Evolutionary conservation across 2,113 vertebrate species (phyloP), one percentile per base, ranked within the genome.

Genomic region (Gymnogyps californianus): DNA sequence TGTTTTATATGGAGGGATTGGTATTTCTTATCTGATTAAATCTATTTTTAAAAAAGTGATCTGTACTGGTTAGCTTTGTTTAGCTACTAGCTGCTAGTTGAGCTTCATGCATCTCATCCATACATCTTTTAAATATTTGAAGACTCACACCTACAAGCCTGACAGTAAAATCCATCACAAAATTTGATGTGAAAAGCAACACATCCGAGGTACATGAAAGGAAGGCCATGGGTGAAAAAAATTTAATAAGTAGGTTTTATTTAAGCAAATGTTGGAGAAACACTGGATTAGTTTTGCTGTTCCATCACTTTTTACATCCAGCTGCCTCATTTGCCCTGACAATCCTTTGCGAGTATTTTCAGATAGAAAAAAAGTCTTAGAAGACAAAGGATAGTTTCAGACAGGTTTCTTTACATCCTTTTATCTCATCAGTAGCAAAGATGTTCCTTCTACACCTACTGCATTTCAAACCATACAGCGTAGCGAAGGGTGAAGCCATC

Each of bases 391-490:
- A 28, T 32, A 16, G 34, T 65, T 77, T 76, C 64, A 46, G n/a
- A 21, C 58, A 76, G 34, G 17, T 77, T 44, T 57, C 40, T 84
- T 85, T 28, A 18, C 31, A 44, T 34, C 11, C 61, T 76, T 49
- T 54, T 69, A 49, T n/a, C 47, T 83, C 38, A 58, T 8, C 58
- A 54, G 52, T 15, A 76, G 29, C 69, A 70, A 47, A 67, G 59
- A 34, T 5, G 7, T 15, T n/a, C 49, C 7, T 80, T 24, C 25
- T n/a, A 61, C 52, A 34, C 42, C 64, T 28, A 16, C 52, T 42
- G 32, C 81, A 28, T 38, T 52, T 71, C 58, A 34, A 57, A 29
- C 28, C 1, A 0, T 10, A 13, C 38, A 24, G 46, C 4, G 0
- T 1, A 46, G 38, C 0, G 7, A 71, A 46, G 58, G 54, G 26